Percentiles rank a stretch among this genome's conserved stretches.
Conservation (phyloP, 2,888 invertebrate species). For the Amphipyra berbera region DNA sequence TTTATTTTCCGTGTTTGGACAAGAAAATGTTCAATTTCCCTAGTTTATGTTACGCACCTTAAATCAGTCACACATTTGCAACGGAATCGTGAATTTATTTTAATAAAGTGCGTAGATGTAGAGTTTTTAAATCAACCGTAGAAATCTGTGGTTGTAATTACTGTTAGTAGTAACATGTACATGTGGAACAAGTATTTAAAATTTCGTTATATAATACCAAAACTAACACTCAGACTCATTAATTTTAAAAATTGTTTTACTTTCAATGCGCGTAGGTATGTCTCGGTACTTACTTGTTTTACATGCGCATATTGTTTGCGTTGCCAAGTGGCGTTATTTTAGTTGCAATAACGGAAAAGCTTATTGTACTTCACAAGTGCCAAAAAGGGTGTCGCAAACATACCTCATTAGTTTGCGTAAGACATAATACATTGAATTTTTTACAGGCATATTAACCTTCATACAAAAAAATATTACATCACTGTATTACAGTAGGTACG, state of each 20-base stretch:
- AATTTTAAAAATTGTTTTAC: conserved; percentile 11
- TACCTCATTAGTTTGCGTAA: conserved; percentile 25
- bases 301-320: conserved; percentile 43
- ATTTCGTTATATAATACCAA: conserved; percentile 4
- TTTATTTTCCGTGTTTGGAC: conserved; percentile 20
- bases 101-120: conserved; percentile 17
- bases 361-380: conserved; percentile 41
- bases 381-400: conserved; percentile 35
- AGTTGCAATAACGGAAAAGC: conserved; percentile 48
- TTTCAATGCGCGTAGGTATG: conserved; percentile 7
- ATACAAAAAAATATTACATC: conserved; percentile 12
- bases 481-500: conserved; percentile 2
- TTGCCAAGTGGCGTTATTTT: conserved; percentile 49
- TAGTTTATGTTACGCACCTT: conserved; percentile 41
- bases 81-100: conserved; percentile 20
- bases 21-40: conserved; percentile 34
- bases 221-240: conserved; percentile 1
- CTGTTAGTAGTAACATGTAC: too few species aligned
- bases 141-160: neutral
- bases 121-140: conserved; percentile 9
- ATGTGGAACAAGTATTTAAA: conserved; percentile 3
- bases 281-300: conserved; percentile 26
- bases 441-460: conserved; percentile 9
- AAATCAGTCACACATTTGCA: conserved; percentile 24
- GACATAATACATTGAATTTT: neutral